phyloP scores from a whole-genome alignment of 2,888 invertebrate species.

The Amitus sp. region DNA sequence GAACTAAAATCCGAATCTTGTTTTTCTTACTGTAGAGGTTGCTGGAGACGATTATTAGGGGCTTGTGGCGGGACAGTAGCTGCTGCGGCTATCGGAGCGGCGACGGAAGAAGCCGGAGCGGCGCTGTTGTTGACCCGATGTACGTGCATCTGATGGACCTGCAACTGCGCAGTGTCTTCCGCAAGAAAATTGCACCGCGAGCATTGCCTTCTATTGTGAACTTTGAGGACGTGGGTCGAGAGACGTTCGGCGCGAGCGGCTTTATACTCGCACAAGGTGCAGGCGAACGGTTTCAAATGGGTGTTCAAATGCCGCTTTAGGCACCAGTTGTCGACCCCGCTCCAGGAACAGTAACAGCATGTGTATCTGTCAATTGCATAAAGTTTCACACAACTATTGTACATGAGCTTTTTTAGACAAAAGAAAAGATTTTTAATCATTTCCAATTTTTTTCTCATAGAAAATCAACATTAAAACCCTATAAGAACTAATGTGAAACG shows the following conservation, averaged over 20 bases:
- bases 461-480: too few relatives aligned
- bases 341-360: slow-evolving; percentile 92
- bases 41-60: slow-evolving; percentile 44
- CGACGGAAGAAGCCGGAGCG: slow-evolving; percentile 41
- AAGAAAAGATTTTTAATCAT: too few relatives aligned
- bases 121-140: slow-evolving; percentile 55
- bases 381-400: too few relatives aligned
- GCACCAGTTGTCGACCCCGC: slow-evolving; percentile 94
- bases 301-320: slow-evolving; percentile 92
- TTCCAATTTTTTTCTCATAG: too few relatives aligned
- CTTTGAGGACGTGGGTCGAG: slow-evolving; percentile 89
- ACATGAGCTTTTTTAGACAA: too few relatives aligned
- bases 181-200: slow-evolving; percentile 88
- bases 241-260: slow-evolving; percentile 90
- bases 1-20: slow-evolving; percentile 15
- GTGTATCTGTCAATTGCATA: slow-evolving; percentile 70
- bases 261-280: slow-evolving; percentile 92
- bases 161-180: slow-evolving; percentile 83
- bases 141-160: slow-evolving; percentile 74
- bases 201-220: slow-evolving; percentile 91
- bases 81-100: slow-evolving; percentile 31
- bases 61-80: slow-evolving; percentile 23
- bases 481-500: too few relatives aligned
- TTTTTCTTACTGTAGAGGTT: slow-evolving; percentile 33
- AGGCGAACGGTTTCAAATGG: slow-evolving; percentile 91